These are phyloP conservation scores for Bombus superbus DNA, from an alignment of 1,140 invertebrate species.

Conservation along the genomic window DNA sequence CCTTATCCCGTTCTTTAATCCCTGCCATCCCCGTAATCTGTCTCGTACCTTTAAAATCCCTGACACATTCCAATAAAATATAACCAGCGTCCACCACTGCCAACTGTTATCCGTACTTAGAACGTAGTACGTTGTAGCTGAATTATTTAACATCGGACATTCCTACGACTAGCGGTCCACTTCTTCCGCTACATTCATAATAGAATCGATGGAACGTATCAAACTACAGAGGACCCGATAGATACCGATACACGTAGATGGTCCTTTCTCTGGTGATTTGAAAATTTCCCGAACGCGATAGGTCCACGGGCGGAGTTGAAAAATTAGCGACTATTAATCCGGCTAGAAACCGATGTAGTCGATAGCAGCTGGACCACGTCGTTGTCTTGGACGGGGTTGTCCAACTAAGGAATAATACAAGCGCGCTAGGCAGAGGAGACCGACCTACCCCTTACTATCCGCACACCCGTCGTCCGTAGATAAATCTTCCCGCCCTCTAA, in stretches of 20 bases:
- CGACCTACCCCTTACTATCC: slow-evolving; percentile 78
- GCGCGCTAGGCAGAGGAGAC: slow-evolving; percentile 70
- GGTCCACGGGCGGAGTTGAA: not conserved
- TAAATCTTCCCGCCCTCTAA: slow-evolving; percentile 83
- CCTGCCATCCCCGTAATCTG: too few relatives aligned
- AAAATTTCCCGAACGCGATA: not conserved
- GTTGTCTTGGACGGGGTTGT: slow-evolving; percentile 74
- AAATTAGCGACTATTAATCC: slow-evolving; percentile 59
- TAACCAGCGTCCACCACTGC: too few relatives aligned
- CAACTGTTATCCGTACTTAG: too few relatives aligned
- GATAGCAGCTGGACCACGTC: slow-evolving; percentile 77
- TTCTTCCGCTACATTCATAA: rapidly evolving
- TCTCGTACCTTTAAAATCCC: too few relatives aligned
- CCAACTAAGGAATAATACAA: slow-evolving; percentile 79
- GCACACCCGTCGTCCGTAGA: slow-evolving; percentile 81
- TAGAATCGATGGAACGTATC: too few relatives aligned
- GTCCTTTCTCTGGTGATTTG: too few relatives aligned
- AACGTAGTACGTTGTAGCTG: too few relatives aligned
- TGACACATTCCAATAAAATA: too few relatives aligned
- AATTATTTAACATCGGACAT: not conserved
- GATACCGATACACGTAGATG: rapidly evolving
- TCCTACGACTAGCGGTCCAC: not conserved
- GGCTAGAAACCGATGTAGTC: slow-evolving; percentile 57
- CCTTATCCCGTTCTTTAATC: too few relatives aligned
- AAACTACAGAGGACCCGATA: not conserved